Conservation (phyloP, 2,797 vertebrate species). For the Craterocephalus amniculus region DNA sequence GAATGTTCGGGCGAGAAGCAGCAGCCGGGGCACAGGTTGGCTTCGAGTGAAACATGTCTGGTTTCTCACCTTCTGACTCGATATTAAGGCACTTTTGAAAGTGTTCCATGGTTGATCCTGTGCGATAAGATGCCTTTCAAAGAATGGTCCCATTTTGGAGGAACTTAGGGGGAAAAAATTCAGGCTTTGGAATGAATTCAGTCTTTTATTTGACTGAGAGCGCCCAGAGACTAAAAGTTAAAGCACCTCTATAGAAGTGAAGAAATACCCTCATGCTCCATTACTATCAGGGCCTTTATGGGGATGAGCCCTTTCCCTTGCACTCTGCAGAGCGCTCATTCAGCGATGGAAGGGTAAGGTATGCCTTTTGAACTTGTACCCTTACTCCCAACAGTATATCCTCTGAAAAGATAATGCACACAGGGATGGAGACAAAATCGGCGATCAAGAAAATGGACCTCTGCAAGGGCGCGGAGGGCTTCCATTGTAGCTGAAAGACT, state of each 20-base stretch:
- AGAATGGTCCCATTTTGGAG: background rate
- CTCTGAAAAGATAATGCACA: background rate
- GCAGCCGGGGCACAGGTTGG: background rate
- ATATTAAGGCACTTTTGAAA: conserved; percentile 9
- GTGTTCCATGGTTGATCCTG: background rate
- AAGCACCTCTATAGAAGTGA: background rate
- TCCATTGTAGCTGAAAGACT: background rate
- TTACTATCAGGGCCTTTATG: conserved; percentile 3
- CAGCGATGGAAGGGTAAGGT: conserved; percentile 8
- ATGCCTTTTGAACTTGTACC: conserved; percentile 10
- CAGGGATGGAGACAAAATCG: conserved; percentile 6
- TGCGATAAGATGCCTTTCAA: background rate
- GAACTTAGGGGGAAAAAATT: conserved; percentile 14
- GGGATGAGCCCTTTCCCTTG: conserved; percentile 1
- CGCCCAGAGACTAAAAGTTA: conserved; percentile 8
- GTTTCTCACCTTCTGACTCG: background rate
- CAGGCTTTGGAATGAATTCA: conserved; percentile 8
- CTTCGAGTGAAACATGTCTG: conserved; percentile 11
- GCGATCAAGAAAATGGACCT: conserved; percentile 11
- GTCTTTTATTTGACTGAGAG: conserved; percentile 13
- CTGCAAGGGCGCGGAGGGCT: background rate
- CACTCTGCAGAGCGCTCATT: background rate
- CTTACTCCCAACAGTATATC: background rate
- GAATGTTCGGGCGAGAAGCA: conserved; percentile 5
- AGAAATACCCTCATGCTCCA: background rate